phyloP scores from a whole-genome alignment of 2,888 invertebrate species.

The Andrena camellia region DNA sequence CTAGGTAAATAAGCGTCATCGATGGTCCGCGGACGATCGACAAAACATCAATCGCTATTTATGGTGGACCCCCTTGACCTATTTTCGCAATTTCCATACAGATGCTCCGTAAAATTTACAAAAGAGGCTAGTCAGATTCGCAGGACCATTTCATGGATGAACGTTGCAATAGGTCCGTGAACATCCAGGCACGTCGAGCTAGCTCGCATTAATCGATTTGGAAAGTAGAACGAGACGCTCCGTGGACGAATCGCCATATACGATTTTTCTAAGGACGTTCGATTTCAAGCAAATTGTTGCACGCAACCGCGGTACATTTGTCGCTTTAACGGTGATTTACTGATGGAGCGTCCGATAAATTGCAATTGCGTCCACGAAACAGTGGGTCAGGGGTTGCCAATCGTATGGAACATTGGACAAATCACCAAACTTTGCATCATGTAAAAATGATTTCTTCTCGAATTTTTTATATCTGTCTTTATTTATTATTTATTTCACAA shows the following conservation, averaged over 20 bases:
- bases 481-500: neutral
- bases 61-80: conserved; percentile 39
- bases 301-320: neutral
- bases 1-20: neutral
- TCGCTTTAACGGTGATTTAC: conserved; percentile 1
- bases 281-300: conserved; percentile 26
- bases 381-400: neutral
- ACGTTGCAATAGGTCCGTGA: conserved; percentile 12
- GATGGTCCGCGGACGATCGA: neutral
- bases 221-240: conserved; percentile 43
- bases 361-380: conserved; percentile 11
- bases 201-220: conserved; percentile 41
- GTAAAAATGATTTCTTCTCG: neutral
- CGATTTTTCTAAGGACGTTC: conserved; percentile 36
- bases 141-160: conserved; percentile 29
- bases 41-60: conserved; percentile 29
- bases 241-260: conserved; percentile 19
- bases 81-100: conserved; percentile 20
- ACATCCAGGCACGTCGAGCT: neutral
- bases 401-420: too few relatives aligned
- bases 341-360: conserved; percentile 19
- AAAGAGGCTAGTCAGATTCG: conserved; percentile 7
- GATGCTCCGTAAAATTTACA: conserved; percentile 21
- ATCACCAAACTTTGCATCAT: too few relatives aligned
- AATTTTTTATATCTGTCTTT: neutral